Base-by-base conservation (phyloP, 2,797 vertebrate species). In the Aldrovandia affinis region DNA sequence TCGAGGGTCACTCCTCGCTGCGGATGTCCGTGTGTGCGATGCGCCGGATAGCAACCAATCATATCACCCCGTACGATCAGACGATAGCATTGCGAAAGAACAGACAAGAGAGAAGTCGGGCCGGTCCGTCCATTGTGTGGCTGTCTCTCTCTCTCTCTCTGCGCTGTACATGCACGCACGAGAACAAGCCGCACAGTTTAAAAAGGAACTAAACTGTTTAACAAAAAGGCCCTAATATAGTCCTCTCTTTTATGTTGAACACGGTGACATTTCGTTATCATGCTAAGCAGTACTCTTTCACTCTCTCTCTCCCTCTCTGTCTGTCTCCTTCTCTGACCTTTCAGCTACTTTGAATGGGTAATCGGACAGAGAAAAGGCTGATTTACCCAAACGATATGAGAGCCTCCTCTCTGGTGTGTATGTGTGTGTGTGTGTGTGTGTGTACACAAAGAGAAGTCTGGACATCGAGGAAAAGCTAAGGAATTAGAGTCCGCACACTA, bases 181-280 rank as follows among this genome's bases (percentile, higher is more conserved):
- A 7, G 39, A 77, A 44, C 30, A 73, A 57, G 55, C 55, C 18
- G 55, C 39, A n/a, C 73, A 39, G 33, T 28, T n/a, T 70, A 47
- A 42, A 93, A 91, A 87, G 42, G 55, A 54, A 44, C 47, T 44
- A 77, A 25, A 39, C 42, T 10, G 93, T 94, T 91, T 83, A 92
- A 94, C 93, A 94, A 92, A 92, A 42, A 85, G 89, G 89, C 86
- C 87, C 0, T 86, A 91, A 93, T 90, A 88, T 89, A 83, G 86
- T 84, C 81, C 52, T 65, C 83, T 84, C 86, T 88, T 91, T 90
- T 88, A 90, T 50, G 30, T 65, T 82, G 81, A 54, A 83, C 84
- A 78, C 85, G 33, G 50, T 95, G 95, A 95, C 94, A 94, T 96
- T 96, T 95, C 87, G 92, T 95, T 95, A 95, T 95, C 94, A n/a